Base-by-base conservation (phyloP, 1,140 invertebrate species). In the Pachyrhynchus sulphureomaculatus region DNA sequence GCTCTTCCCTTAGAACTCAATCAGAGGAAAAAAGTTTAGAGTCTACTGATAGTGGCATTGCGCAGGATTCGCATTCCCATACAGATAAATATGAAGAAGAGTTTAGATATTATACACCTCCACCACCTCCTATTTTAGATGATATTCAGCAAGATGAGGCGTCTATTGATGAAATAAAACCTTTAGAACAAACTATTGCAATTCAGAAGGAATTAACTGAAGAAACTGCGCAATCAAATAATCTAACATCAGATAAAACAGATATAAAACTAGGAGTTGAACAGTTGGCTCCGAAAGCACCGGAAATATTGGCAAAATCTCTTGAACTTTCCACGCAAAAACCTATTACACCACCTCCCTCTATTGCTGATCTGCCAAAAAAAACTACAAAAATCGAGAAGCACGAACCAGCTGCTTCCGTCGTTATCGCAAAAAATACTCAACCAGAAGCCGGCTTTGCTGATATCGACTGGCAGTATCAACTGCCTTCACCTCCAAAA, bases 401-500 rank as follows among this genome's bases (percentile, higher is more conserved):
- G 2, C 17, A 8, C 5, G 18, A 41, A 13, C 4, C 4, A 15
- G 39, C 39, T 13, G n/a, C 18, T 41, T 8, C 20, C 3, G 4
- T 20, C 9, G 13, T 20, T 45, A 6, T 23, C 4, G 21, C 24
- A 29, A 34, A 42, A 18, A 0, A 42, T 9, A 42, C 39, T 12
- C 4, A 39, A 18, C 37, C 23, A 1, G 52, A 65, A 62, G 8
- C 49, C 18, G 60, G 63, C 18, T 34, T 66, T 13, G 52, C 48
- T 12, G 67, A 71, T 52, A 69, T 67, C 0, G 81, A 84, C 39
- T 86, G 84, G 84, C 80, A 86, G 32, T 85, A 85, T 64, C 79
- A 83, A 62, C 73, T 86, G n/a, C 84, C 84, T 8, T 82, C 83
- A 1, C 84, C 84, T 2, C 84, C 84, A 0, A 83, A 78, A 44